Base-by-base conservation (phyloP, 1,140 invertebrate genomes). In the Cyphomyrmex costatus region DNA sequence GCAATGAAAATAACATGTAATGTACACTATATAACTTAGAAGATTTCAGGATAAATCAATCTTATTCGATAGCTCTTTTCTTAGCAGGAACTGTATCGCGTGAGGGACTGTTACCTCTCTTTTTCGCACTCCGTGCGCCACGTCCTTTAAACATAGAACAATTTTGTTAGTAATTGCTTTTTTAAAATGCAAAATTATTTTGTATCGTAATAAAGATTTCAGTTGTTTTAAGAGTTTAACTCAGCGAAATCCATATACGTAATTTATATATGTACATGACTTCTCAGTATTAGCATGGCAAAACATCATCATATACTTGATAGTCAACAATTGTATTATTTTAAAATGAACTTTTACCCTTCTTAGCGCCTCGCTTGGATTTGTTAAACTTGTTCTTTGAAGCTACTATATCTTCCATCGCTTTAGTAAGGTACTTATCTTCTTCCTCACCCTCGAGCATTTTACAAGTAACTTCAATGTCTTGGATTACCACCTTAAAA, bases 361-460 rank as follows among this genome's bases (percentile, higher is more conserved):
- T 93, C 46, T 86, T 93, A 24, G 85, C 76, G 19, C 86, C 84
- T 5, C 89, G 89, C 46, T 87, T 95, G 91, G 82, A 93, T 60
- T 94, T 96, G 10, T 93, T 95, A 73, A 92, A 92, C 70, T 94
- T 95, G 70, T 94, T 91, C 86, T 96, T 96, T 33, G 95, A 93
- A 89, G 96, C 96, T 14, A 94, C 93, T 93, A 97, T 96, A 73
- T 96, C 95, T 90, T 96, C 96, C 36, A 96, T 93, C 30, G 96
- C 96, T 91, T 97, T 97, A 19, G 95, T 93, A 36, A 97, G 94
- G 88, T 97, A 97, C 46, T 95, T 93, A 21, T 96, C 96, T 91
- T 98, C 97, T 92, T 98, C 97, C 30, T 97, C 97, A 1, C 96
- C 97, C 92, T 97, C 96, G 0, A 97, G 90, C 3, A 97, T 89